Conservation (phyloP, 1,140 invertebrate genomes). For the Dendroctonus valens region DNA sequence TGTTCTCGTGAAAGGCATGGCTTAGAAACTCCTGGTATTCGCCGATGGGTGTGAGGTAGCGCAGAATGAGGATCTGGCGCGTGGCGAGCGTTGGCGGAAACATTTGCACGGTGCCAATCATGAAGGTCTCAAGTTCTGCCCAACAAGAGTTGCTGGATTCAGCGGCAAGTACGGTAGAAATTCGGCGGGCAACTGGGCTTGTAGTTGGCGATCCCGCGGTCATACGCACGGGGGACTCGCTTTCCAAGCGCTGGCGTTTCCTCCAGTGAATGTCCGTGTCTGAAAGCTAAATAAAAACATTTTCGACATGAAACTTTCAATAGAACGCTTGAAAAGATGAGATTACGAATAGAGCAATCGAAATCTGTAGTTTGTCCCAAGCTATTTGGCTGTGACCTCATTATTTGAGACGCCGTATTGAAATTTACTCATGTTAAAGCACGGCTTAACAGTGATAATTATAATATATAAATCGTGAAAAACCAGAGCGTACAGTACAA, state of each 20-base stretch:
- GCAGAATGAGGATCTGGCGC: constrained; percentile 86
- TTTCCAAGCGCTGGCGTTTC: constrained; percentile 22
- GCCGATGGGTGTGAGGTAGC: constrained; percentile 91
- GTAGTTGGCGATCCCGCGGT: background rate
- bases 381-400: background rate
- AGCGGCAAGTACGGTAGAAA: constrained; percentile 24
- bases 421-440: too few species aligned
- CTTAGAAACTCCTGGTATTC: constrained; percentile 96
- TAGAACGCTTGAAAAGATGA: too few species aligned
- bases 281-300: background rate
- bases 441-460: too few species aligned
- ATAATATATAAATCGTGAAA: too few species aligned
- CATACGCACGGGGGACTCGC: background rate
- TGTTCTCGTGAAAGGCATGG: constrained; percentile 76
- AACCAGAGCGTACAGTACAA: too few species aligned
- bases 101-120: constrained; percentile 80
- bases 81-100: constrained; percentile 84
- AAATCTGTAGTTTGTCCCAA: too few species aligned
- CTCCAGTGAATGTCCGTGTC: constrained; percentile 11
- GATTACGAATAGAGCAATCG: too few species aligned
- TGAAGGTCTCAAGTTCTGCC: constrained; percentile 84
- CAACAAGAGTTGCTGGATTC: constrained; percentile 77
- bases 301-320: too few species aligned
- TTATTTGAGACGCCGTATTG: background rate
- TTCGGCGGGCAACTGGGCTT: constrained; percentile 19